Conservation (phyloP, 2,888 invertebrate genomes). For the Holacanthella duospinosa region DNA sequence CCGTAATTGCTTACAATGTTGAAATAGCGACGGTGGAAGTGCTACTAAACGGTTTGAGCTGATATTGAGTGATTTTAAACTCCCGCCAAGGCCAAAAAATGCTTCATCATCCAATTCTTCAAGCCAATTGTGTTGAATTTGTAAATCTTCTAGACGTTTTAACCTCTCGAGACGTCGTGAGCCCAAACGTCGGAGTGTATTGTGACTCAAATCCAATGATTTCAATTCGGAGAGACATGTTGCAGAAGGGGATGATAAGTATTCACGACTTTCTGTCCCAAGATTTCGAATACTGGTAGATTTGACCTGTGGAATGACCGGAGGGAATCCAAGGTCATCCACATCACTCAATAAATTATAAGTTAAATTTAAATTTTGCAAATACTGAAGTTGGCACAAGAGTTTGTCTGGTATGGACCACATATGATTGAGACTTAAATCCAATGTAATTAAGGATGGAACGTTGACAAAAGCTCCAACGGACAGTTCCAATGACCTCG, state of each 20-base stretch:
- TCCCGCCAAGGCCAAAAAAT: conserved; percentile 57
- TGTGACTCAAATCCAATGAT: conserved; percentile 58
- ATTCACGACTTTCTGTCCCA: neutral
- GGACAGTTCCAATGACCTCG: conserved; percentile 64
- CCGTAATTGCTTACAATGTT: conserved; percentile 58
- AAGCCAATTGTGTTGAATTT: conserved; percentile 65
- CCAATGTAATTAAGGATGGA: conserved; percentile 64
- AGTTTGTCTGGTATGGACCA: conserved; percentile 61
- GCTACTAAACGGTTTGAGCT: conserved; percentile 67
- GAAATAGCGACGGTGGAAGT: conserved; percentile 66
- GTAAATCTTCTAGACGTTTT: conserved; percentile 56
- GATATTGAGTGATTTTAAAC: conserved; percentile 61
- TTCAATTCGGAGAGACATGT: conserved; percentile 39
- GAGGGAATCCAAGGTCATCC: conserved; percentile 59
- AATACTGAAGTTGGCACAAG: conserved; percentile 56
- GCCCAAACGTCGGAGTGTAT: conserved; percentile 59
- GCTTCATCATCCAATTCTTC: conserved; percentile 58
- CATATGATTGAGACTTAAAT: conserved; percentile 74
- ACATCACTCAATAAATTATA: conserved; percentile 68
- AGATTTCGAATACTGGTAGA: neutral
- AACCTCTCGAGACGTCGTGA: conserved; percentile 61
- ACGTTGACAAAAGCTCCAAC: conserved; percentile 64
- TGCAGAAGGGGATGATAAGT: conserved; percentile 5
- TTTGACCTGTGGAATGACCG: neutral
- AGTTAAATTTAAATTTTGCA: conserved; percentile 61